phyloP scores from a whole-genome alignment of 2,888 invertebrate species.

The Cheilosia scutellata region DNA sequence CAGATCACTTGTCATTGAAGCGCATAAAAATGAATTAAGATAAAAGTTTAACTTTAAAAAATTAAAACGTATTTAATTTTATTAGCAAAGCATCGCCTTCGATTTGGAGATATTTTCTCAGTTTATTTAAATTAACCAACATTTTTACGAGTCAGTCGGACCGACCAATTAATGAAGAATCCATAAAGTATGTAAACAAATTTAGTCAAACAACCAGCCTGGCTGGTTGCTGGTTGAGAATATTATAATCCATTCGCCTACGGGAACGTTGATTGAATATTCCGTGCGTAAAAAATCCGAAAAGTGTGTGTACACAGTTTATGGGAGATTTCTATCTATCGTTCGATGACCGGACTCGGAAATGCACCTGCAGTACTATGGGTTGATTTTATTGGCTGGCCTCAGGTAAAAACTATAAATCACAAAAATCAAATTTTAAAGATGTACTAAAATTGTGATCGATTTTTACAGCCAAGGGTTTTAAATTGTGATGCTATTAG shows the following conservation, averaged over 20 bases:
- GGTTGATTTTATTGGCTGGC: slow-evolving; percentile 6
- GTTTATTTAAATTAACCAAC: slow-evolving; percentile 27
- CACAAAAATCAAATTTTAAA: slow-evolving; percentile 39
- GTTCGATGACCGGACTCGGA: slow-evolving; percentile 14
- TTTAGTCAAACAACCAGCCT: slow-evolving; percentile 37
- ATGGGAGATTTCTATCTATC: slow-evolving; percentile 50
- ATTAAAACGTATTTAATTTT: slow-evolving; percentile 64
- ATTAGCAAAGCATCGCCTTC: slow-evolving; percentile 26
- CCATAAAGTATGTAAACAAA: slow-evolving; percentile 65
- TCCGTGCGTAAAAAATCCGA: slow-evolving; percentile 35
- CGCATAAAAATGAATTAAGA: slow-evolving; percentile 51
- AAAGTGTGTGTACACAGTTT: slow-evolving; percentile 4
- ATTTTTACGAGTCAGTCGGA: background rate
- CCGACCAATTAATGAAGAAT: slow-evolving; percentile 64
- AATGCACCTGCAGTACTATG: background rate
- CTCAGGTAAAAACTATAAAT: slow-evolving; percentile 31
- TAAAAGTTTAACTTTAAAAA: slow-evolving; percentile 24
- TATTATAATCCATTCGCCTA: slow-evolving; percentile 64
- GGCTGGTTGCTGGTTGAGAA: slow-evolving; percentile 28
- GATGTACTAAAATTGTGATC: slow-evolving; percentile 20
- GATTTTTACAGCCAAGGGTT: background rate
- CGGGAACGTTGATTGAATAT: slow-evolving; percentile 62
- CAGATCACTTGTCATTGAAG: slow-evolving; percentile 37
- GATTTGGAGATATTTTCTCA: slow-evolving; percentile 23
- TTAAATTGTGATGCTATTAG: slow-evolving; percentile 12